These are phyloP conservation scores for Ictalurus punctatus DNA, from an alignment of 2,113 vertebrate species.

Conservation along the genomic window DNA sequence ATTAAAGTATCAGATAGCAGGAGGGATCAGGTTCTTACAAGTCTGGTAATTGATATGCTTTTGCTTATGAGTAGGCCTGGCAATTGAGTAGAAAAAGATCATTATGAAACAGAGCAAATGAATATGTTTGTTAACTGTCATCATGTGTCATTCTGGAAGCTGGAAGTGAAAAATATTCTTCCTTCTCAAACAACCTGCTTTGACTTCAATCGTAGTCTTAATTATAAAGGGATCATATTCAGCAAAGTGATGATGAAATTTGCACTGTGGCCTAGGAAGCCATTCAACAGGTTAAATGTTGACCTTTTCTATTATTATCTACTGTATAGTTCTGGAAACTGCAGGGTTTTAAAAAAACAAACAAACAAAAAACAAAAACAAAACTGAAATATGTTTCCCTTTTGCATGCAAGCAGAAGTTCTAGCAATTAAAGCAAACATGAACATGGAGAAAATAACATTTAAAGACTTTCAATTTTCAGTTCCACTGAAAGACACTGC, in stretches of 20 bases:
- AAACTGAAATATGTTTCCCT: not conserved
- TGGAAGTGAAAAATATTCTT: not conserved
- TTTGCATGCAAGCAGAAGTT: not conserved
- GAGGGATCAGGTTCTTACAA: slow-evolving; percentile 14
- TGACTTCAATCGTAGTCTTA: not conserved
- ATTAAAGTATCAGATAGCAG: slow-evolving; percentile 53
- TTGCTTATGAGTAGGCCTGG: slow-evolving; percentile 32
- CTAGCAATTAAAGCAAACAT: not conserved
- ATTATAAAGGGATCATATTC: not conserved
- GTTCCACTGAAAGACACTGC: not conserved
- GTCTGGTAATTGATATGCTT: slow-evolving; percentile 54
- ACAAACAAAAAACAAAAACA: too few relatives aligned
- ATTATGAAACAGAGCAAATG: not conserved
- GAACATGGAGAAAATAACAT: not conserved
- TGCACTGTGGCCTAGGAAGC: not conserved
- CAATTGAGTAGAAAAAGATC: slow-evolving; percentile 21
- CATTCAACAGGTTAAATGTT: not conserved
- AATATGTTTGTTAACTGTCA: slow-evolving; percentile 13
- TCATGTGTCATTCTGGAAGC: not conserved
- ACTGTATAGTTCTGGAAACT: not conserved
- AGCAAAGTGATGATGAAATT: not conserved
- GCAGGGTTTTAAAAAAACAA: not conserved
- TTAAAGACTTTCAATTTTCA: not conserved
- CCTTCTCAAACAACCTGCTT: not conserved
- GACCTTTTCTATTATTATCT: not conserved